phyloP scores from a whole-genome alignment of 2,113 vertebrate species.

The Guaruba guarouba region DNA sequence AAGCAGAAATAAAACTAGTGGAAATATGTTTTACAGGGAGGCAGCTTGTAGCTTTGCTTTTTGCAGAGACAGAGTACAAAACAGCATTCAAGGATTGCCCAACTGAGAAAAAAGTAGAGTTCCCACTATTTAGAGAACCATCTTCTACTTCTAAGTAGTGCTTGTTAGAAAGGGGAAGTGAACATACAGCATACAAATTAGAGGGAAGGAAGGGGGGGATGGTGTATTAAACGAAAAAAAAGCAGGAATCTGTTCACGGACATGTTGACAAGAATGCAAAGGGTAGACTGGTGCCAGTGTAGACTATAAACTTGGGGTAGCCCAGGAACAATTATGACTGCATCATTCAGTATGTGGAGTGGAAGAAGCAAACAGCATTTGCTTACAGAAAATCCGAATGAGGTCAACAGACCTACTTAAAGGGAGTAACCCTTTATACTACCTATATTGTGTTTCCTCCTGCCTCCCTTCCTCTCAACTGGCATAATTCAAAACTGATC shows the following conservation, averaged over 20 bases:
- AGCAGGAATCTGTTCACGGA: neutral
- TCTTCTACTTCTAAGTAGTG: neutral
- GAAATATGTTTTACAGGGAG: neutral
- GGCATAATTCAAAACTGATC: neutral
- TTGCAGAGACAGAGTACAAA: neutral
- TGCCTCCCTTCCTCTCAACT: neutral
- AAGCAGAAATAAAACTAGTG: neutral
- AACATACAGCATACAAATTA: neutral
- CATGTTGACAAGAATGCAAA: neutral
- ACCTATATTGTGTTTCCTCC: neutral
- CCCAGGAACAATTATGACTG: neutral
- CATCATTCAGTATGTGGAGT: neutral
- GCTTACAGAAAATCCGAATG: neutral
- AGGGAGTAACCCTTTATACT: neutral
- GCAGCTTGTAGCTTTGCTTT: neutral
- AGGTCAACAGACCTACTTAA: neutral
- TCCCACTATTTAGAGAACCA: neutral
- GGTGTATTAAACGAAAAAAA: neutral
- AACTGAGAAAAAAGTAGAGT: neutral
- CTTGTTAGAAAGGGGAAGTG: conserved; percentile 7
- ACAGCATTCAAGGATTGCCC: neutral
- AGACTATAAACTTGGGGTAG: neutral
- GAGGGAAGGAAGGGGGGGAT: neutral
- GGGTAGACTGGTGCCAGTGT: neutral
- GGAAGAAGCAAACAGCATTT: neutral